phyloP scores from a whole-genome alignment of 2,888 invertebrate species.

The Sisyra nigra region DNA sequence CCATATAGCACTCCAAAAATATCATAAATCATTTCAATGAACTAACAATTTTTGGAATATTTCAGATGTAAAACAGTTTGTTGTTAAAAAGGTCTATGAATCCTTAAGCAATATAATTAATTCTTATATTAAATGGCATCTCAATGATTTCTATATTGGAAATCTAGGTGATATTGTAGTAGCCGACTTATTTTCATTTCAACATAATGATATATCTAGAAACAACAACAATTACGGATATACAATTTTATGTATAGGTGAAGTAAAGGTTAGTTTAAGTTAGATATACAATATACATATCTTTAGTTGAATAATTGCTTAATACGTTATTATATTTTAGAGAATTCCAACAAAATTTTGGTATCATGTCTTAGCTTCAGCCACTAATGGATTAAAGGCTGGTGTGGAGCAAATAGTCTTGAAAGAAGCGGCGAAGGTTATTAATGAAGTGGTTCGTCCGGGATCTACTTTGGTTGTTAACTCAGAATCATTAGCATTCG shows the following conservation, averaged over 20 bases:
- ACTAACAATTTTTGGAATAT: neutral
- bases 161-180: constrained; percentile 43
- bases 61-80: constrained; percentile 38
- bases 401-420: constrained; percentile 12
- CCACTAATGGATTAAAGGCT: neutral
- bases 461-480: constrained; percentile 22
- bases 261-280: constrained; percentile 33
- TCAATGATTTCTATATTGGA: constrained; percentile 35
- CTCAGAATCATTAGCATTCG: neutral
- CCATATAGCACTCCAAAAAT: neutral
- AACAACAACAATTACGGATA: constrained; percentile 29
- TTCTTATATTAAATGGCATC: constrained; percentile 28
- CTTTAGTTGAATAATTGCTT: constrained; percentile 2
- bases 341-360: constrained; percentile 21
- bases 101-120: constrained; percentile 35
- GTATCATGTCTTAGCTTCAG: constrained; percentile 18
- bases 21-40: too few relatives aligned
- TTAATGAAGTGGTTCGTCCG: constrained; percentile 20
- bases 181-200: constrained; percentile 47
- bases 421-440: constrained; percentile 11
- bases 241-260: constrained; percentile 47
- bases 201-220: constrained; percentile 35
- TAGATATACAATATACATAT: neutral
- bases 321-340: constrained; percentile 15
- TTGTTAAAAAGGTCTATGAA: constrained; percentile 38